Conservation (phyloP, 2,113 vertebrate species). For the Paedocypris sp. region DNA sequence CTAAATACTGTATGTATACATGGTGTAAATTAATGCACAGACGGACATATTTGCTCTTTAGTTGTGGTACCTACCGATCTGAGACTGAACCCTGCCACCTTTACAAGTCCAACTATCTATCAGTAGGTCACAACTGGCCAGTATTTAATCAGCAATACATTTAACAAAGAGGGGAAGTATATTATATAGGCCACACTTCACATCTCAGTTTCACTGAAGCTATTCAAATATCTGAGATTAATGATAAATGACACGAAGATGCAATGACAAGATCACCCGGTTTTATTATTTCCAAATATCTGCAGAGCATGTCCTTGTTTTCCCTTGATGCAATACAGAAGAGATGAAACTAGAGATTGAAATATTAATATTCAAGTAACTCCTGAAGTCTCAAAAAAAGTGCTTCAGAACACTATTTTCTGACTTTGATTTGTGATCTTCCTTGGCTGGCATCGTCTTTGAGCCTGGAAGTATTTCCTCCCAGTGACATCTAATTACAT, state of each 20-base stretch:
- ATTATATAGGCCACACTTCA: constrained; percentile 9
- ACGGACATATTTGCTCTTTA: too few species aligned
- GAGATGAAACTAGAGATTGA: neutral
- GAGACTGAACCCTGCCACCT: too few species aligned
- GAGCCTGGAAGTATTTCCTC: neutral
- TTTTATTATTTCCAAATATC: neutral
- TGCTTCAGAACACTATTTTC: neutral
- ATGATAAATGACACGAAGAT: constrained; percentile 6
- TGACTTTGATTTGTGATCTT: constrained; percentile 2
- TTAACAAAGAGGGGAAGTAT: too few species aligned
- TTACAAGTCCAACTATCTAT: too few species aligned
- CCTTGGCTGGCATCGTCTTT: neutral
- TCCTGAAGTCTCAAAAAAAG: neutral
- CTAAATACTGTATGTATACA: too few species aligned
- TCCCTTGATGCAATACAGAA: constrained; percentile 12
- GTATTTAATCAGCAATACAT: too few species aligned
- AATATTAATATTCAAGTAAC: neutral
- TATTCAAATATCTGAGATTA: constrained; percentile 16
- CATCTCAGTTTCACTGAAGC: constrained; percentile 21
- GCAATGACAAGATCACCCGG: neutral
- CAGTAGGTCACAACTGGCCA: too few species aligned
- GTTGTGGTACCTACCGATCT: too few species aligned
- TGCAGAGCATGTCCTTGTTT: neutral
- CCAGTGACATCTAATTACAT: constrained; percentile 16
- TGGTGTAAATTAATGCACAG: too few species aligned